Evolutionary conservation across 1,140 invertebrate genomes (phyloP).

Genomic region (Halictus rubicundus): DNA sequence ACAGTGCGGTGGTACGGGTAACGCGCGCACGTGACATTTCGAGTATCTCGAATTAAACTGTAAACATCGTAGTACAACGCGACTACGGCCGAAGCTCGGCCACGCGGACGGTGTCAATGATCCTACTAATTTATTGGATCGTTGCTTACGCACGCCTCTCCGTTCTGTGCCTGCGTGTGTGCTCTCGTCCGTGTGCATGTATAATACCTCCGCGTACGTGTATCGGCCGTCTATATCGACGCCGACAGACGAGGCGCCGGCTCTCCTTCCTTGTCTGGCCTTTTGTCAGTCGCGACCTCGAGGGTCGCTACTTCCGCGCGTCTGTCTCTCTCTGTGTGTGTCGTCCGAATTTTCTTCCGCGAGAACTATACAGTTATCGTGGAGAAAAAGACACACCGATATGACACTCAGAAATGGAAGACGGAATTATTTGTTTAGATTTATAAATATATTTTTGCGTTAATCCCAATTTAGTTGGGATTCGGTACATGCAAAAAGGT

Average conservation of each 20-base stretch:
- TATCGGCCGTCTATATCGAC: too few relatives aligned
- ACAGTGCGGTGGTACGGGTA: background rate
- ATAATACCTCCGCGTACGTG: background rate
- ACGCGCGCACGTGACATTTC: constrained; percentile 64
- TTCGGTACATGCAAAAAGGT: too few relatives aligned
- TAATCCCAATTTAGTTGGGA: too few relatives aligned
- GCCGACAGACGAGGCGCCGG: background rate
- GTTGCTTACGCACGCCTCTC: constrained; percentile 52
- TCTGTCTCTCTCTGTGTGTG: constrained; percentile 12
- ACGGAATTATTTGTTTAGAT: too few relatives aligned
- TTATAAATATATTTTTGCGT: too few relatives aligned
- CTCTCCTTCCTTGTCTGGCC: constrained; percentile 22
- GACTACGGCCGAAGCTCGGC: constrained; percentile 15
- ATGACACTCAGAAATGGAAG: too few relatives aligned
- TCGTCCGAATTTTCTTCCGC: background rate
- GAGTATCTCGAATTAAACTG: constrained; percentile 71
- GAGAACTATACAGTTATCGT: too few relatives aligned
- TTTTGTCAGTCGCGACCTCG: constrained; percentile 39
- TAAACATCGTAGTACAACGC: constrained; percentile 69
- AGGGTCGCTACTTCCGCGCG: background rate
- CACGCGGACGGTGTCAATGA: constrained; percentile 70
- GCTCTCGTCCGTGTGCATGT: background rate
- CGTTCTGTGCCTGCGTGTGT: background rate
- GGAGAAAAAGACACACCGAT: too few relatives aligned
- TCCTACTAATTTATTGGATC: constrained; percentile 73